Evolutionary conservation across 2,888 invertebrate genomes (phyloP), one percentile per base, ranked within the genome.

Genomic region (Phyllotreta striolata): DNA sequence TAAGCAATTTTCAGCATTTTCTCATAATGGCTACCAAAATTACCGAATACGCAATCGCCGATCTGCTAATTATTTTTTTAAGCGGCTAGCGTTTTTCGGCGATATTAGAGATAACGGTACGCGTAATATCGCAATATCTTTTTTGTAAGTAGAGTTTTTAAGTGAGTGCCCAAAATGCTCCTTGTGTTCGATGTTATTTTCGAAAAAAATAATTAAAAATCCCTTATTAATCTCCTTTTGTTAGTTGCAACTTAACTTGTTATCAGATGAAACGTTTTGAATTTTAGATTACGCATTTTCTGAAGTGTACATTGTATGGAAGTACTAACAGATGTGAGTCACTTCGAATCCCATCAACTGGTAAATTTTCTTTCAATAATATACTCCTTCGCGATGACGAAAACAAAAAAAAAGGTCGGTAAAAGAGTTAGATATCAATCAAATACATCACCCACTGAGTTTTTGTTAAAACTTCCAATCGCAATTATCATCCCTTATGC

Each of bases 391-490:
- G 37, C 6, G 46, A 46, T 56, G 13, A 37, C 43, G 51, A 39
- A 43, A n/a, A 43, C n/a, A 13, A 5, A 41, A 9, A 59, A 59
- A 59, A 59, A 59, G 46, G 13, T 34, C 47, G 35, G 40, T 49
- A 49, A 9, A 62, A 66, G 64, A 70, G 69, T 69, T 69, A 56
- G 62, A 68, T 55, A 73, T 73, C 71, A 73, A 73, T 73, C 73
- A 73, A n/a, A 68, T 66, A 61, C 71, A 69, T 64, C 67, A 65
- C 76, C 73, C 57, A 69, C 74, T 71, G 75, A 60, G 73, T 72
- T 72, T 74, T 76, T 76, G 74, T 74, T 64, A 70, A 73, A n/a
- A 69, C 72, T 64, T 59, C 67, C 72, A 73, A 74, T 76, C 59
- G 62, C 64, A 64, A 67, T 67, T 74, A 72, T 66, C 75, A 69